These are phyloP conservation scores for Drosophila pseudoananassae DNA, from an alignment of 1,140 invertebrate genomes.

Conservation along the genomic window DNA sequence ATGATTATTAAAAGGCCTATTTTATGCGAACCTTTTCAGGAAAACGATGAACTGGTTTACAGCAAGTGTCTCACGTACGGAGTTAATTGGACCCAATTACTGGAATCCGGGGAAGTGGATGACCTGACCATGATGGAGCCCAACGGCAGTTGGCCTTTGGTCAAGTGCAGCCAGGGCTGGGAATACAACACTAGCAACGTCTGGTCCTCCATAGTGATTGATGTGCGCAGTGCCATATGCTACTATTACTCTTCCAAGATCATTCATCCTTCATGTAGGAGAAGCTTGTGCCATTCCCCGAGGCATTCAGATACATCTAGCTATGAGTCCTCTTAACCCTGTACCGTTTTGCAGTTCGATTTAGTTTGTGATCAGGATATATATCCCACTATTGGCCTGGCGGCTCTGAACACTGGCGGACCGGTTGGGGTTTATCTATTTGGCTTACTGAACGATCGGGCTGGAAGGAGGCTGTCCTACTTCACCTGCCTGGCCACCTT, in stretches of 20 bases:
- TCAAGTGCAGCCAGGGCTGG: slow-evolving; percentile 91
- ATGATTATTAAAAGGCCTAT: neutral
- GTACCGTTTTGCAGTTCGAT: slow-evolving; percentile 88
- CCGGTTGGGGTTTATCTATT: slow-evolving; percentile 94
- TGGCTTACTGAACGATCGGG: slow-evolving; percentile 92
- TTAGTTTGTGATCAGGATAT: slow-evolving; percentile 93
- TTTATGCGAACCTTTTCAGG: slow-evolving; percentile 63
- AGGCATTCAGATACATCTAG: slow-evolving; percentile 57
- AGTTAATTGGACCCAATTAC: slow-evolving; percentile 88
- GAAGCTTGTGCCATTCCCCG: slow-evolving; percentile 52
- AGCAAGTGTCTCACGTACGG: slow-evolving; percentile 88
- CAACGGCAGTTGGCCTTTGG: slow-evolving; percentile 87
- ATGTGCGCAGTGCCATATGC: slow-evolving; percentile 87
- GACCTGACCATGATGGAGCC: slow-evolving; percentile 77
- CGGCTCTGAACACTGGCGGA: slow-evolving; percentile 92
- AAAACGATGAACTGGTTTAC: slow-evolving; percentile 84
- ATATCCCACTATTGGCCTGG: slow-evolving; percentile 93
- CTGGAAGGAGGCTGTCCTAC: slow-evolving; percentile 92
- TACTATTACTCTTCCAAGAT: slow-evolving; percentile 1
- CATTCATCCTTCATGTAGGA: slow-evolving; percentile 42
- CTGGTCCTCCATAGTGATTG: slow-evolving; percentile 91
- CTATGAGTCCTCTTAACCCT: neutral
- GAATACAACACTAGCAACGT: slow-evolving; percentile 90
- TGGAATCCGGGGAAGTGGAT: slow-evolving; percentile 60
- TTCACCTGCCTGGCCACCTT: slow-evolving; percentile 92